A percentile compares a stretch with the other conserved stretches of the same genome.
These are phyloP conservation scores for Pelusios castaneus DNA, from an alignment of 2,113 vertebrate genomes.

Conservation along the genomic window DNA sequence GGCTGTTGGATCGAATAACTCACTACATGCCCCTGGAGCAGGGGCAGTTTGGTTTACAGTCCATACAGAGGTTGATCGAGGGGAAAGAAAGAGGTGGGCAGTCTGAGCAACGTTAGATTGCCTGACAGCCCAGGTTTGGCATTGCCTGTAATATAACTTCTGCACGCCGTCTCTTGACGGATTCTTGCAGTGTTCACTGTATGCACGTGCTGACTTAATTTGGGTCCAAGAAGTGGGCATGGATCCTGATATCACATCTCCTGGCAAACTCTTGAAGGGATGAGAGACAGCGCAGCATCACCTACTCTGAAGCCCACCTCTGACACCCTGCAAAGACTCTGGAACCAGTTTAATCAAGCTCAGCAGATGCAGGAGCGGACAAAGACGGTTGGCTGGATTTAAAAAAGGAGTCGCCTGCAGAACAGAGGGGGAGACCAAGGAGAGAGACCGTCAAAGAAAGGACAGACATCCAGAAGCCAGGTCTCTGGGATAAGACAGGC, in stretches of 20 bases:
- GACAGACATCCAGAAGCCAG: background rate
- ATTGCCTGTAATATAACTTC: background rate
- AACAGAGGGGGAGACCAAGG: background rate
- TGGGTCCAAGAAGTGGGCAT: fast-evolving
- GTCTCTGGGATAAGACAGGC: background rate
- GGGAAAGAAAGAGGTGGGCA: background rate
- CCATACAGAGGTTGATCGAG: background rate
- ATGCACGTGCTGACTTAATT: background rate
- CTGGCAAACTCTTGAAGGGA: background rate
- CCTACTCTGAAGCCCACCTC: background rate
- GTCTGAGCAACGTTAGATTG: fast-evolving
- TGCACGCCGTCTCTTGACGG: background rate
- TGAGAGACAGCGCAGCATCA: background rate
- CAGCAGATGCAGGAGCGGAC: background rate
- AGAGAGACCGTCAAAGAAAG: background rate
- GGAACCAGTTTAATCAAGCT: background rate
- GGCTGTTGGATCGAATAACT: background rate
- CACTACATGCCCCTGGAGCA: background rate
- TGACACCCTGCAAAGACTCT: background rate
- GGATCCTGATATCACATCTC: background rate
- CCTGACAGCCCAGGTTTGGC: background rate
- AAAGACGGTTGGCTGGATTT: background rate
- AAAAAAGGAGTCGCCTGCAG: background rate
- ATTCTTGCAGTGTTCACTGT: background rate
- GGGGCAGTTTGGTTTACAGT: background rate